Percentiles rank a stretch among this genome's conserved stretches.
These are phyloP conservation scores for Cheilosia pagana DNA, from an alignment of 2,888 invertebrate genomes.

Conservation along the genomic window DNA sequence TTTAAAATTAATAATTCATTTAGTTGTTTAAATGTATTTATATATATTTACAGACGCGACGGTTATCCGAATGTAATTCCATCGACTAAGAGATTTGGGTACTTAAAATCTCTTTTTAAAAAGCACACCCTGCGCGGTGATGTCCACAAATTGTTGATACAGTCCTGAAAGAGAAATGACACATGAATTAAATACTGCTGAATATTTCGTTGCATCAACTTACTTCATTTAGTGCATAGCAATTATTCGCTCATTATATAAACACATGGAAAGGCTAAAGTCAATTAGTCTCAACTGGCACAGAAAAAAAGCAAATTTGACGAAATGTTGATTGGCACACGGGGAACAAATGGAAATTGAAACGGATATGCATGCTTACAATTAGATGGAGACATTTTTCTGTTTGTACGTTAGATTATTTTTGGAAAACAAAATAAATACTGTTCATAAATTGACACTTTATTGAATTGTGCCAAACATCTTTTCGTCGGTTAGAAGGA, in stretches of 20 bases:
- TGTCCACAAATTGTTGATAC: slow-evolving; percentile 83
- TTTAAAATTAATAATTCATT: slow-evolving; percentile 75
- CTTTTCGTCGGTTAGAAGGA: slow-evolving; percentile 22
- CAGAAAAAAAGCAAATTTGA: slow-evolving; percentile 30
- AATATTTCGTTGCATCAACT: slow-evolving; percentile 72
- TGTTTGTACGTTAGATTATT: slow-evolving; percentile 3
- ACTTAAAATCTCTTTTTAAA: slow-evolving; percentile 81
- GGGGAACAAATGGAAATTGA: slow-evolving; percentile 7
- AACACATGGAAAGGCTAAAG: slow-evolving; percentile 67
- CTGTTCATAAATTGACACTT: slow-evolving; percentile 16
- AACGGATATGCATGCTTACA: background rate
- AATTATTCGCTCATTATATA: slow-evolving; percentile 79
- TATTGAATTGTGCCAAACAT: slow-evolving; percentile 39
- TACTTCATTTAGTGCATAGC: slow-evolving; percentile 84
- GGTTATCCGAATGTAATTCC: slow-evolving; percentile 81
- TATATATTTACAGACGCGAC: slow-evolving; percentile 81
- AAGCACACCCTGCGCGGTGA: slow-evolving; percentile 84
- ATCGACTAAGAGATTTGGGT: slow-evolving; percentile 83
- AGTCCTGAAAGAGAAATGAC: slow-evolving; percentile 79
- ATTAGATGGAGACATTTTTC: slow-evolving; percentile 16
- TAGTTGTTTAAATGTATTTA: slow-evolving; percentile 76
- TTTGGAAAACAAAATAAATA: background rate
- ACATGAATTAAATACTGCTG: background rate
- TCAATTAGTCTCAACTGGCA: slow-evolving; percentile 54
- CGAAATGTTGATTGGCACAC: slow-evolving; percentile 56